phyloP scores from a whole-genome alignment of 2,888 invertebrate species.

The Rhagonycha lutea region DNA sequence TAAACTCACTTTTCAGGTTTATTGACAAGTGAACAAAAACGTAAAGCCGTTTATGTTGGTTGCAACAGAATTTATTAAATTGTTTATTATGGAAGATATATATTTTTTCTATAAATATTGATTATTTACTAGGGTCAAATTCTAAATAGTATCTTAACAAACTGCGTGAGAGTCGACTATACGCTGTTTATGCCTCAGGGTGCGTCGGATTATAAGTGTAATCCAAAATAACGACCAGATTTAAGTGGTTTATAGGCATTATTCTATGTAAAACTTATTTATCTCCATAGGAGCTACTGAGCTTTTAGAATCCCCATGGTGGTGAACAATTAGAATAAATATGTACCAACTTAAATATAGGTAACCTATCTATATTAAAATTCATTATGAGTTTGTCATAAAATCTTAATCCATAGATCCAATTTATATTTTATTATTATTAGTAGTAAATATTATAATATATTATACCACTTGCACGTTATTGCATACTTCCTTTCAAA shows the following conservation, averaged over 20 bases:
- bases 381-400: not conserved
- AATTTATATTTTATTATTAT: not conserved
- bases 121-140: not conserved
- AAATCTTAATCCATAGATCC: not conserved
- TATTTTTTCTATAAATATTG: not conserved
- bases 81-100: not conserved
- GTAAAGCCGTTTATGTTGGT: not conserved
- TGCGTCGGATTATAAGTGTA: conserved; percentile 26
- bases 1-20: not conserved
- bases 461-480: no score
- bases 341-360: conserved; percentile 11
- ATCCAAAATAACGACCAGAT: conserved; percentile 27
- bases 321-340: conserved; percentile 15
- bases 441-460: not conserved
- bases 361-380: not conserved
- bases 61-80: not conserved
- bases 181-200: conserved; percentile 19
- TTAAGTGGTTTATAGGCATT: conserved; percentile 27
- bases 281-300: conserved; percentile 15
- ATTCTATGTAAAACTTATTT: conserved; percentile 25
- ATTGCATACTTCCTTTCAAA: no score
- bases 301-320: conserved; percentile 15
- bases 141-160: not conserved
- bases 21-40: not conserved
- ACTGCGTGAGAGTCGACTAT: conserved; percentile 4